Evolutionary conservation across 2,888 invertebrate genomes (phyloP).

Genomic region (Phlogophora meticulosa): DNA sequence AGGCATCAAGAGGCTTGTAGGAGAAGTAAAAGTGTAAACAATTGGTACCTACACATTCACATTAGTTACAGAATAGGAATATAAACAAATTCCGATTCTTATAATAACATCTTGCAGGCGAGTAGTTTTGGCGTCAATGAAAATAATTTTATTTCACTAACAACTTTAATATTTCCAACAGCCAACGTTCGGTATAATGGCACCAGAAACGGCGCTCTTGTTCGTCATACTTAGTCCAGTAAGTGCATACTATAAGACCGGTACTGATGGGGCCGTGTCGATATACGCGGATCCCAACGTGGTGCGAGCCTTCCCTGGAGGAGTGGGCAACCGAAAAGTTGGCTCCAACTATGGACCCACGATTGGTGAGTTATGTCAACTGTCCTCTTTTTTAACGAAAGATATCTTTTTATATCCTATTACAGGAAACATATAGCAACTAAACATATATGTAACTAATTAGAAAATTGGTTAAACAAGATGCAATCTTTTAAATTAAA

Average conservation of each 20-base stretch:
- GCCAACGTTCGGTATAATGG: conserved; percentile 98
- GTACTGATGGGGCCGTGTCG: conserved; percentile 93
- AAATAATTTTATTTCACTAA: neutral
- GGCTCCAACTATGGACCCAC: conserved; percentile 98
- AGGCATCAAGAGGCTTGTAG: no score
- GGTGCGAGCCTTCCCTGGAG: conserved; percentile 97
- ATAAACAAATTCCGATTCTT: no score
- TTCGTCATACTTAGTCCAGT: conserved; percentile 98
- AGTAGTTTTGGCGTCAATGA: neutral
- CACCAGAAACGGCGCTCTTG: conserved; percentile 96
- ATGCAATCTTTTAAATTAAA: no score
- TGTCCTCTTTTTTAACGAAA: neutral
- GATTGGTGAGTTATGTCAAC: conserved; percentile 87
- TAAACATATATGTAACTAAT: neutral
- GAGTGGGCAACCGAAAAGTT: conserved; percentile 98
- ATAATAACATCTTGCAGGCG: no score
- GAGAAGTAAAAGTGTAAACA: no score
- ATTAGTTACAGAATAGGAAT: no score
- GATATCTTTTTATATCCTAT: neutral
- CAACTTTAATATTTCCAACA: conserved; percentile 76
- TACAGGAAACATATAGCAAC: neutral
- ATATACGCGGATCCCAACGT: conserved; percentile 98
- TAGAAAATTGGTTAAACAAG: conserved; percentile 1
- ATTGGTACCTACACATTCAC: no score
- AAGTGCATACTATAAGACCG: conserved; percentile 96